Percentiles rank a stretch among this genome's conserved stretches.
Conservation (phyloP, 2,113 vertebrate species). For the Eolophus roseicapilla region DNA sequence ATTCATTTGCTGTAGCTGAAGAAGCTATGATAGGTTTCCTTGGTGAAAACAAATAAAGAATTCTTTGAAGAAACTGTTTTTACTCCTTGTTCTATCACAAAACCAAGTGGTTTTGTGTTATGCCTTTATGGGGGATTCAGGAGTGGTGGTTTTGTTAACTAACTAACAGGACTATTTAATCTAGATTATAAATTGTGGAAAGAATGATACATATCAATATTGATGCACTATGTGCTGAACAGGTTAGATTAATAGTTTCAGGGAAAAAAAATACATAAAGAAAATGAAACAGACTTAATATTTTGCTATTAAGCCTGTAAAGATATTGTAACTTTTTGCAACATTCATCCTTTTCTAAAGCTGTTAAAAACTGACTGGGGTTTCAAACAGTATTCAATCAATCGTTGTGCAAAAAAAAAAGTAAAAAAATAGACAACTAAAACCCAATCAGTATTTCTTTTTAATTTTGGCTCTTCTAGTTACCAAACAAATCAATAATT, state of each 20-base stretch:
- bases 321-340: background rate
- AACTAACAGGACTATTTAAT: background rate
- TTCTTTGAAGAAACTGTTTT: background rate
- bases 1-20: conserved; percentile 12
- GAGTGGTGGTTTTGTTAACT: rapidly evolving
- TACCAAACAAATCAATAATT: background rate
- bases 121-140: background rate
- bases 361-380: background rate
- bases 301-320: background rate
- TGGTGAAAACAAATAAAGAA: background rate
- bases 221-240: background rate
- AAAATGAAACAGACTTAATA: background rate
- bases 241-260: background rate
- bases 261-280: rapidly evolving
- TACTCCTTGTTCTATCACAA: background rate
- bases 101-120: background rate
- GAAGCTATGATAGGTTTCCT: background rate
- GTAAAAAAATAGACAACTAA: background rate
- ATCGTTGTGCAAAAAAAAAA: background rate
- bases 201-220: background rate
- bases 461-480: background rate
- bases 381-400: background rate
- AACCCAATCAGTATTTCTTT: background rate
- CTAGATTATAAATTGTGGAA: background rate
- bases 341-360: background rate